Evolutionary conservation across 1,140 invertebrate genomes (phyloP).

Genomic region (Melanaphis sacchari): DNA sequence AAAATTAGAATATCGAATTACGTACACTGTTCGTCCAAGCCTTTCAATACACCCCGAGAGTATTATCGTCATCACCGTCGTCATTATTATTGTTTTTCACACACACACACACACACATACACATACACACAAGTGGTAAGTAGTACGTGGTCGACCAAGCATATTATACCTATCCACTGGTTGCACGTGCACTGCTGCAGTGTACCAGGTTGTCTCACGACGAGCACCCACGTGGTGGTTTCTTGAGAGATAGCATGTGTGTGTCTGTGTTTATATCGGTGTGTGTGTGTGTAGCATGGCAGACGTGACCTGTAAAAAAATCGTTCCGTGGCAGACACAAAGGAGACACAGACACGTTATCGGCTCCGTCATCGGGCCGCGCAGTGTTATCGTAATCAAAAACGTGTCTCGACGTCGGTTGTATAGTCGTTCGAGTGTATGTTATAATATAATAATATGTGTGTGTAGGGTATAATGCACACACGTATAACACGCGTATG

Average conservation of each 20-base stretch:
- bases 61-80: not conserved
- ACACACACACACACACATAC: not conserved
- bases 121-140: not conserved
- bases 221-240: constrained; percentile 40
- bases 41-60: not conserved
- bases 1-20: constrained; percentile 48
- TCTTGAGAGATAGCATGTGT: not conserved
- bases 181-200: constrained; percentile 31
- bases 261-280: not conserved
- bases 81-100: constrained; percentile 20
- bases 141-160: not conserved
- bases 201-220: not conserved
- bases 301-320: constrained; percentile 51
- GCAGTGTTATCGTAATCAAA: constrained; percentile 40
- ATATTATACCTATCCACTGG: constrained; percentile 40
- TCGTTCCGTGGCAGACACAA: constrained; percentile 49
- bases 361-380: not conserved
- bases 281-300: not conserved
- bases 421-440: not conserved
- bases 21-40: not conserved
- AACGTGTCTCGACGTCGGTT: not conserved
- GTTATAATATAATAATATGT: not conserved
- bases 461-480: not conserved
- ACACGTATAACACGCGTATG: not conserved
- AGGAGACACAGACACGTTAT: constrained; percentile 36